Percentiles rank a stretch among this genome's conserved stretches.
These are phyloP conservation scores for Micromys minutus DNA, from an alignment of 2,113 vertebrate genomes.

Conservation along the genomic window DNA sequence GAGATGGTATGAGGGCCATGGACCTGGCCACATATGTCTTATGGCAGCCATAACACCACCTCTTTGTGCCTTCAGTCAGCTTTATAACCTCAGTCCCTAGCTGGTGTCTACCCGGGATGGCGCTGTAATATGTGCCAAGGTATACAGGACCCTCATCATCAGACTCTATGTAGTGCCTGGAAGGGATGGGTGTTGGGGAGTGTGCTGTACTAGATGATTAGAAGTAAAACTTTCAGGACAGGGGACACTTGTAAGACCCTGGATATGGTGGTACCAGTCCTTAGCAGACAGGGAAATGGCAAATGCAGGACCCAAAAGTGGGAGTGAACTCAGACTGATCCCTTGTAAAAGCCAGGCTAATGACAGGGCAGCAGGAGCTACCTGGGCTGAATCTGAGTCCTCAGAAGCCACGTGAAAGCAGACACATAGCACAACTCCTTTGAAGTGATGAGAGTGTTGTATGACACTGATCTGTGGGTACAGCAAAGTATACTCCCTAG, in stretches of 20 bases:
- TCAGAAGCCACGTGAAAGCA: neutral
- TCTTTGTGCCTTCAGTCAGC: neutral
- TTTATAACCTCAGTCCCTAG: neutral
- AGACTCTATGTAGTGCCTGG: neutral
- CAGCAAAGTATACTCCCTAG: neutral
- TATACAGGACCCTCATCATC: neutral
- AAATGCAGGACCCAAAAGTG: neutral
- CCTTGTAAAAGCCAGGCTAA: neutral
- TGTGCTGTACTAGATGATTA: neutral
- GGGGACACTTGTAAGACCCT: neutral
- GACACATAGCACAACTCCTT: neutral
- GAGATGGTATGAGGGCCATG: accelerated
- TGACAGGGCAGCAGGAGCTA: neutral
- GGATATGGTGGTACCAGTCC: neutral
- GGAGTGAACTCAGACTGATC: too few relatives aligned
- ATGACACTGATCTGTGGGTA: neutral
- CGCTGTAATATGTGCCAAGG: neutral
- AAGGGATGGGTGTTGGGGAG: neutral
- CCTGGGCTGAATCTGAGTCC: neutral
- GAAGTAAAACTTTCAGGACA: neutral
- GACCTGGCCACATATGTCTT: neutral
- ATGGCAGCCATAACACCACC: neutral
- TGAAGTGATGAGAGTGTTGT: neutral
- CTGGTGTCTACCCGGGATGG: neutral
- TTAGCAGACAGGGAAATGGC: neutral